These are phyloP conservation scores for Coremacera marginata DNA, from an alignment of 2,888 invertebrate genomes.

Conservation along the genomic window DNA sequence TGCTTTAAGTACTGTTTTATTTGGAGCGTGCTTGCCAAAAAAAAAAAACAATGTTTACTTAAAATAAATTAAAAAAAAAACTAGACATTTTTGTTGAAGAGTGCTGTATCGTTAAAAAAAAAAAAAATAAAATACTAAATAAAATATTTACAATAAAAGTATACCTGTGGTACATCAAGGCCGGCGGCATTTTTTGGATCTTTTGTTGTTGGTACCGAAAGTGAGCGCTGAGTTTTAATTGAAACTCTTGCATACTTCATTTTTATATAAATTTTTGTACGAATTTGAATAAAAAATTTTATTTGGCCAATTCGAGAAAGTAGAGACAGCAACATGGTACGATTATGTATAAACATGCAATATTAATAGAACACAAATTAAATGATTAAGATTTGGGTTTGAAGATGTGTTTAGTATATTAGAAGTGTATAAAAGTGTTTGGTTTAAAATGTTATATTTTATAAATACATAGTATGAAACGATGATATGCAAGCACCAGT, in stretches of 20 bases:
- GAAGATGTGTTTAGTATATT: not conserved
- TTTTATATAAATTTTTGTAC: constrained; percentile 42
- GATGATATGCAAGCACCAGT: constrained; percentile 65
- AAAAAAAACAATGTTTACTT: no score
- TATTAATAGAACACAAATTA: constrained; percentile 23
- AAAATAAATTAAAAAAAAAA: no score
- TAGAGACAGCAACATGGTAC: constrained; percentile 29
- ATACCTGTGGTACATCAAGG: constrained; percentile 70
- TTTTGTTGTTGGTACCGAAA: constrained; percentile 92
- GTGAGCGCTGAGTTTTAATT: constrained; percentile 92
- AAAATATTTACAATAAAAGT: constrained; percentile 33
- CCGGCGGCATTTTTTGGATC: constrained; percentile 72
- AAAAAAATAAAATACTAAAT: constrained; percentile 41
- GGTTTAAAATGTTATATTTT: constrained; percentile 36
- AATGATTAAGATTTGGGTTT: constrained; percentile 10
- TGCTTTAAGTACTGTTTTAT: no score
- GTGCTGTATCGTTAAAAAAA: constrained; percentile 16
- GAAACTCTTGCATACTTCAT: constrained; percentile 78
- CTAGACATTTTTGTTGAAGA: not conserved
- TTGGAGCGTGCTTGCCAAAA: no score
- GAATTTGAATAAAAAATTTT: constrained; percentile 51
- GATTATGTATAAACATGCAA: constrained; percentile 41
- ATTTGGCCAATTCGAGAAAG: constrained; percentile 2
- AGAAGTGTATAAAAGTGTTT: constrained; percentile 11
- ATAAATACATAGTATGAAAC: not conserved